A percentile compares a stretch with the other conserved stretches of the same genome.
Evolutionary conservation across 92 coral and sea anemone genomes (phyloP).

Genomic region (Phymanthus crucifer): DNA sequence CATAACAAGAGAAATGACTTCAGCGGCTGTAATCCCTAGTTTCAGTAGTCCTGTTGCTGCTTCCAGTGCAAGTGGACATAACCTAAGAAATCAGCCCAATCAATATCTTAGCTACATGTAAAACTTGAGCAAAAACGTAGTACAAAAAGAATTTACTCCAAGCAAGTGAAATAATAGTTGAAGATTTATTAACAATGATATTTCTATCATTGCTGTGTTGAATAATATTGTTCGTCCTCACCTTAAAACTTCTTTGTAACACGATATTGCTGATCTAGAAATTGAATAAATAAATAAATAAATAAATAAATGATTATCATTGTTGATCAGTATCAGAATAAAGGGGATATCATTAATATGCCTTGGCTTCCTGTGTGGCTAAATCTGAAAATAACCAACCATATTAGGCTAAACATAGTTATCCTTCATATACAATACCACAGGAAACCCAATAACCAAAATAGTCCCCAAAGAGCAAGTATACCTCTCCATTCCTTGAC

Average conservation of each 20-base stretch:
- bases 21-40: slow-evolving; percentile 81
- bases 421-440: no score
- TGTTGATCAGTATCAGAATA: background rate
- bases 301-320: background rate
- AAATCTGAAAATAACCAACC: no score
- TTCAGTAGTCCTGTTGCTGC: slow-evolving; percentile 86
- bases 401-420: background rate
- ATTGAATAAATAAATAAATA: background rate
- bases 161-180: no score
- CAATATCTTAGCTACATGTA: no score
- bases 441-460: no score
- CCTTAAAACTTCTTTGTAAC: slow-evolving; percentile 98
- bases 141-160: no score
- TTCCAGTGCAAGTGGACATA: slow-evolving; percentile 89
- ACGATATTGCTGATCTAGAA: slow-evolving; percentile 92
- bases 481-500: slow-evolving; percentile 95
- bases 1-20: slow-evolving; percentile 77
- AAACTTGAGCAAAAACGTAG: no score
- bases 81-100: slow-evolving; percentile 37
- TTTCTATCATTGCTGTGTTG: background rate
- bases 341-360: no score
- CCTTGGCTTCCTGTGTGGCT: no score
- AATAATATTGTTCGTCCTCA: slow-evolving; percentile 2
- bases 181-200: no score
- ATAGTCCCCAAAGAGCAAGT: background rate